phyloP scores from a whole-genome alignment of 23 tunicate species.

The Halocynthia aurantium region DNA sequence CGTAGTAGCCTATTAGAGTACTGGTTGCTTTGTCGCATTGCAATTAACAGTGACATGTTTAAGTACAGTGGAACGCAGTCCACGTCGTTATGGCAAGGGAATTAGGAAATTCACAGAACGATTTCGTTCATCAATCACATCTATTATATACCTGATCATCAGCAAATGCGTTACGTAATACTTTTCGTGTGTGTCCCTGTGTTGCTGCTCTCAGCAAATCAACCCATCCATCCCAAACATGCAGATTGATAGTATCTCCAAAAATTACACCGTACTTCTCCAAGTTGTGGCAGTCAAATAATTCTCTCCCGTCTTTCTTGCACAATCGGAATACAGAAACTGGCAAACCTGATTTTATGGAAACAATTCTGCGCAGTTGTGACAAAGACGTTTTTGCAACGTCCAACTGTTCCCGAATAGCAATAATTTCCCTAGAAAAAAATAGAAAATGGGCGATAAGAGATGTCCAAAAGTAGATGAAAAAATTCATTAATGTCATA shows the following conservation, averaged over 20 bases:
- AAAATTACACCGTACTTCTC: conserved; percentile 42
- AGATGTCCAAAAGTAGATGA: not conserved
- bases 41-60: too few species aligned
- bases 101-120: too few species aligned
- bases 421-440: conserved; percentile 49
- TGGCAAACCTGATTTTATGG: conserved; percentile 59
- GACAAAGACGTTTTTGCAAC: conserved; percentile 44
- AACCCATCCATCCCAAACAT: conserved; percentile 89
- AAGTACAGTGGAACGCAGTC: too few species aligned
- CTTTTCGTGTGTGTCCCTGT: conserved; percentile 71
- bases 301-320: conserved; percentile 54
- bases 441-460: not conserved
- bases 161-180: conserved; percentile 41
- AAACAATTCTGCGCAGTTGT: conserved; percentile 36
- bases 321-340: conserved; percentile 71
- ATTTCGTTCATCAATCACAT: not conserved
- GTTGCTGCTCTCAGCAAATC: conserved; percentile 60
- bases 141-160: conserved; percentile 49
- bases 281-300: conserved; percentile 46
- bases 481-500: not conserved
- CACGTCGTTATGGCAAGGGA: too few species aligned
- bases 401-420: conserved; percentile 66
- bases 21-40: too few species aligned
- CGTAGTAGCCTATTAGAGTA: too few species aligned
- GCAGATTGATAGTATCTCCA: conserved; percentile 45